Evolutionary conservation across 30 jellyfish, hydroid and myxozoan genomes (phyloP).

Genomic region (Pelagia noctiluca): DNA sequence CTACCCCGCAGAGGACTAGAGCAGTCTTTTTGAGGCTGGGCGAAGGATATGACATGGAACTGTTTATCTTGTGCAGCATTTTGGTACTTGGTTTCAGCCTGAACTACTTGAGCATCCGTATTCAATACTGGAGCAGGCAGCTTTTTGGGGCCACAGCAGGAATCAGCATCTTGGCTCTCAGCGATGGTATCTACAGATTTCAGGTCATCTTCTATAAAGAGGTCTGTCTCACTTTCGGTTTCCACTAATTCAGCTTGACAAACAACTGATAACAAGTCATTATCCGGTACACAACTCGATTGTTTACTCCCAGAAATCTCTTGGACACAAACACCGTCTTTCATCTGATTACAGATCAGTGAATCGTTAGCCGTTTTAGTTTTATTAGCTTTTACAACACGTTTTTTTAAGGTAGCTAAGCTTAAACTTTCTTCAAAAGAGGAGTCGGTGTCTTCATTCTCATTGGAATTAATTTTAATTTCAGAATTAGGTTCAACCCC

Average conservation of each 20-base stretch:
- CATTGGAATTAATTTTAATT: not conserved
- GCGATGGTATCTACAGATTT: no score
- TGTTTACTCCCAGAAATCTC: not conserved
- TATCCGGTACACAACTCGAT: not conserved
- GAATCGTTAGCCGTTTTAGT: not conserved
- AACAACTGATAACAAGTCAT: not conserved
- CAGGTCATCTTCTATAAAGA: no score
- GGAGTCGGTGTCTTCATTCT: not conserved
- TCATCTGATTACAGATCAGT: not conserved
- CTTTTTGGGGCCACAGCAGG: no score
- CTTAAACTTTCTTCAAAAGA: conserved; percentile 24
- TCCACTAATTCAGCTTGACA: not conserved
- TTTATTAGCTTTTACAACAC: not conserved
- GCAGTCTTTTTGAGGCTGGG: conserved; percentile 3
- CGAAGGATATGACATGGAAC: not conserved
- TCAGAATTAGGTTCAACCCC: not conserved
- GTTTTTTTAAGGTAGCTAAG: conserved; percentile 27
- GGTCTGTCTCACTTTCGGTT: no score
- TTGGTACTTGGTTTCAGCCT: no score
- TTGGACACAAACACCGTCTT: not conserved
- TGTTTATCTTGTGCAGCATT: not conserved
- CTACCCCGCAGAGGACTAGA: conserved; percentile 43
- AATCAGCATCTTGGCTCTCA: no score
- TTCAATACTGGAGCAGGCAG: no score
- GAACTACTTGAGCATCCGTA: no score